Conservation (phyloP, 2,113 vertebrate species). For the Aspidoscelis tigris region DNA sequence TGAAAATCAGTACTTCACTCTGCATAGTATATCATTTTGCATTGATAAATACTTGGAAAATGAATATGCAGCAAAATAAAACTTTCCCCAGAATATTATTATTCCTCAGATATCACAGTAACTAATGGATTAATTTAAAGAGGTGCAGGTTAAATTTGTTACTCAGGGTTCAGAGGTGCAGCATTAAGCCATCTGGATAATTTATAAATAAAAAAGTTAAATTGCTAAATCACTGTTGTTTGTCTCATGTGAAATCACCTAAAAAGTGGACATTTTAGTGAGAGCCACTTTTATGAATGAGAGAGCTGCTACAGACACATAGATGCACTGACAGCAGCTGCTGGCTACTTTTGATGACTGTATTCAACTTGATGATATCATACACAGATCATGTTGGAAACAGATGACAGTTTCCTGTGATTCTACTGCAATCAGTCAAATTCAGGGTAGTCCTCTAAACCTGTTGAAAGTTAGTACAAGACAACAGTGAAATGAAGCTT, state of each 20-base stretch:
- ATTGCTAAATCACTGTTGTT: not conserved
- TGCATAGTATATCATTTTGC: not conserved
- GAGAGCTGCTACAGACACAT: constrained; percentile 36
- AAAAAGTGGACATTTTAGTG: not conserved
- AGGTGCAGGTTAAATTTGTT: not conserved
- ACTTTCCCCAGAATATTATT: constrained; percentile 52
- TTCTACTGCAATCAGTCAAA: constrained; percentile 33
- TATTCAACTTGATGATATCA: constrained; percentile 34
- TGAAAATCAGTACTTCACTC: too few species aligned
- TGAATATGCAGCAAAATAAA: not conserved
- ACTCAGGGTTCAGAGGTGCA: not conserved
- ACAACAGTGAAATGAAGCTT: not conserved
- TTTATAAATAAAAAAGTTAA: not conserved
- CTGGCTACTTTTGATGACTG: constrained; percentile 25
- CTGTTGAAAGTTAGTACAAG: not conserved
- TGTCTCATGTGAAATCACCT: not conserved
- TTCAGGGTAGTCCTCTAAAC: not conserved
- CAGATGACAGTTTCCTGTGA: constrained; percentile 46
- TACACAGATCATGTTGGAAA: constrained; percentile 46
- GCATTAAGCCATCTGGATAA: not conserved
- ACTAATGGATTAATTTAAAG: constrained; percentile 31
- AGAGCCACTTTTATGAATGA: constrained; percentile 38
- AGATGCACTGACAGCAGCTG: constrained; percentile 51
- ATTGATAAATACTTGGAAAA: not conserved
- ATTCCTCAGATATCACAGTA: constrained; percentile 52